Evolutionary conservation across 1,140 invertebrate species (phyloP), one percentile per base, ranked within the genome.

Genomic region (Euborellia annulipes): DNA sequence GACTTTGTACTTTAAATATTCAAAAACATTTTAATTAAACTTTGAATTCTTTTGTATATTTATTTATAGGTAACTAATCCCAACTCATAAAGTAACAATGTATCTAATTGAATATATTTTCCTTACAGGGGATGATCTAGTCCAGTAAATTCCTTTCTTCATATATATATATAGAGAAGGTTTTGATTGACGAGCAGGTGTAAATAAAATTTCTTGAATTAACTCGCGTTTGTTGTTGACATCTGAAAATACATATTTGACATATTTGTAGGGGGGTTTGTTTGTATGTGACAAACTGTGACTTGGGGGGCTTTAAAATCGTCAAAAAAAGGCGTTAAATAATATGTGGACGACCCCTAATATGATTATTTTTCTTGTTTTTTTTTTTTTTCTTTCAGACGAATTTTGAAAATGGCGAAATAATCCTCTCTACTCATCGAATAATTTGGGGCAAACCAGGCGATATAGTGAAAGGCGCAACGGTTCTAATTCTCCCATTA

Each of bases 361-460:
- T 47, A 47, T 16, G 7, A 21, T 13, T 47, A 48, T 17, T 8
- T 37, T 19, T 37, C 11, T 36, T 45, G 53, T 43, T 48, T 42
- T 36, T 41, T 45, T n/a, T 50, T 49, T 50, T 50, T 14, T 43
- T 70, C 65, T 54, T 51, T 22, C 55, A 85, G 83, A 87, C 85
- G 17, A 70, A 73, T 41, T 91, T 82, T 68, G 78, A 80, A 54
- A 74, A 76, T 55, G 87, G 87, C n/a, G 78, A 84, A 61, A 56
- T 88, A 6, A 72, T 79, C 1, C 60, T 92, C 19, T 91, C 86
- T 17, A 81, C 74, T 37, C 82, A 87, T 56, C 72, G 84, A 54
- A 64, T 91, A 36, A 65, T 90, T 41, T 93, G 86, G 85, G 78
- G 73, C 19, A 77, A 76, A 56, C 72, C 73, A 22, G 78, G 72